Percentiles rank a stretch among this genome's conserved stretches.
These are phyloP conservation scores for Cryptotermes secundus DNA, from an alignment of 1,140 invertebrate species.

Conservation along the genomic window DNA sequence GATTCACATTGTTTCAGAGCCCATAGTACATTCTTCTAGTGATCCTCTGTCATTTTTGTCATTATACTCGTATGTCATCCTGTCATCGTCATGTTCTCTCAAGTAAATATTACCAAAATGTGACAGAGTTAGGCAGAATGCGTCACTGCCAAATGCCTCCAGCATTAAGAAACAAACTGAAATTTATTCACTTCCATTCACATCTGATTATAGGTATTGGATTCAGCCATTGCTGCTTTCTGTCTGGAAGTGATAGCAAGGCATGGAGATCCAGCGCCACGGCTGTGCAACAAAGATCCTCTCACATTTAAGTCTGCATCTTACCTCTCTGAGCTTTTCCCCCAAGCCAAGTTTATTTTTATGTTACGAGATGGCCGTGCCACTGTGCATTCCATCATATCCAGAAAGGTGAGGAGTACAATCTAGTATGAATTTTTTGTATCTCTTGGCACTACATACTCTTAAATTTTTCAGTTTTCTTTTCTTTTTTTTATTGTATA, in stretches of 20 bases:
- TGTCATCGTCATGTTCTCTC: too few species aligned
- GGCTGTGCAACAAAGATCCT: slow-evolving; percentile 98
- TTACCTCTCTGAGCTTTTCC: slow-evolving; percentile 63
- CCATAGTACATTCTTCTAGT: too few species aligned
- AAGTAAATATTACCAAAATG: too few species aligned
- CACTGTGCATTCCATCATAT: slow-evolving; percentile 96
- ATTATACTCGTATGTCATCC: too few species aligned
- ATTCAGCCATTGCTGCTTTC: slow-evolving; percentile 94
- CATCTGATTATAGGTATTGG: slow-evolving; percentile 64
- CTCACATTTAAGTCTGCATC: slow-evolving; percentile 94
- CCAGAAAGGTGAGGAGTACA: slow-evolving; percentile 66
- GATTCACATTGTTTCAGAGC: too few species aligned
- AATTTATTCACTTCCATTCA: background rate
- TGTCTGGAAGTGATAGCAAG: slow-evolving; percentile 94
- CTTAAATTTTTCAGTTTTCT: too few species aligned
- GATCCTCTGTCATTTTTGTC: too few species aligned
- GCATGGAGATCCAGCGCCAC: slow-evolving; percentile 90
- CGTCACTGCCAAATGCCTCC: too few species aligned
- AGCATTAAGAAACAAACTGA: background rate
- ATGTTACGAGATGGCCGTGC: slow-evolving; percentile 98
- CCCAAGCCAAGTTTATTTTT: slow-evolving; percentile 90
- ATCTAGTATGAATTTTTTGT: too few species aligned
- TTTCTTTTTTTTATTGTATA: too few species aligned
- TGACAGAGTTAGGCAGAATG: too few species aligned
- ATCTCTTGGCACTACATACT: too few species aligned